These are phyloP conservation scores for Drosophila paucipuncta DNA, from an alignment of 2,888 invertebrate genomes.

Conservation along the genomic window DNA sequence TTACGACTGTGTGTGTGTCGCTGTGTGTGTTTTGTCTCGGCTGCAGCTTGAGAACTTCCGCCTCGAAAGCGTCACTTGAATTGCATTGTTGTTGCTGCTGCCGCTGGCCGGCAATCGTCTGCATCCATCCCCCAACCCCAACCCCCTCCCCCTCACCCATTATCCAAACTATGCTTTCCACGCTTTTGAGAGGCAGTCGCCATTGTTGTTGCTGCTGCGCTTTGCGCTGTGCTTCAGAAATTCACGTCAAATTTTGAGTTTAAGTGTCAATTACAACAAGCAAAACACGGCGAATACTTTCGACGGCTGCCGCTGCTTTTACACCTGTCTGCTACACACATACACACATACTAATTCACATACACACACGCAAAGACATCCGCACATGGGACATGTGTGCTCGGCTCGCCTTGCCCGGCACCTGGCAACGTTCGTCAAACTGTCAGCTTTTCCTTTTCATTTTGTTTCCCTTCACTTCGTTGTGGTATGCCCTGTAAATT, in stretches of 20 bases:
- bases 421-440: conserved; percentile 62
- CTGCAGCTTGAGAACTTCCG: conserved; percentile 58
- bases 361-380: conserved; percentile 29
- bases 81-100: conserved; percentile 56
- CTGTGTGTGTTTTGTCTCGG: conserved; percentile 24
- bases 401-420: not conserved
- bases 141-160: no score
- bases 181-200: not conserved
- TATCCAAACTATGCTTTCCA: not conserved
- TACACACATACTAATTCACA: conserved; percentile 17
- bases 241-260: conserved; percentile 81
- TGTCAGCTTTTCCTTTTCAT: conserved; percentile 66
- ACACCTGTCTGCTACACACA: conserved; percentile 54
- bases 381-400: conserved; percentile 17
- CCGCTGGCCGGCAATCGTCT: conserved; percentile 25
- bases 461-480: conserved; percentile 40
- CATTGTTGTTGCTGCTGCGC: conserved; percentile 28
- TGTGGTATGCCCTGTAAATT: conserved; percentile 20
- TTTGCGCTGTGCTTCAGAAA: conserved; percentile 57
- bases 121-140: not conserved
- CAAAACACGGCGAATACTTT: conserved; percentile 51
- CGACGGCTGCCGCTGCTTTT: conserved; percentile 42
- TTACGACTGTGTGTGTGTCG: conserved; percentile 51
- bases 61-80: conserved; percentile 58
- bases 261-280: conserved; percentile 78